Evolutionary conservation across 2,113 vertebrate genomes (phyloP), one percentile per base, ranked within the genome.

Genomic region (Tichodroma muraria): DNA sequence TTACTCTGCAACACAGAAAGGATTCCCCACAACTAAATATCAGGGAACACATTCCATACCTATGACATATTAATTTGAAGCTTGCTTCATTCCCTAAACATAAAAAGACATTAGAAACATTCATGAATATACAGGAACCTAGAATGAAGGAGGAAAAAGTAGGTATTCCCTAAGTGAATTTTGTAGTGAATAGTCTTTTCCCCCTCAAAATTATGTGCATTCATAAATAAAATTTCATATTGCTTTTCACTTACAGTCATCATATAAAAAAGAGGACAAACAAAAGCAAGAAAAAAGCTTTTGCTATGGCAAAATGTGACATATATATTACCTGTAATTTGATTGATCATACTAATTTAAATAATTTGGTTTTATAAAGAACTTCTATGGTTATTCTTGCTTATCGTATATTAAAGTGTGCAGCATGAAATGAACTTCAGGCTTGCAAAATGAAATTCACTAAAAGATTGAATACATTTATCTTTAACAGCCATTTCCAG

Each of bases 21-120:
- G 88, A 95, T 97, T 97, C 88, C 81, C 93, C 84, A 91, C 71
- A 92, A 91, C 75, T 83, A 89, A 95, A 92, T 90, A 91, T 91
- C 87, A 94, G 85, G 65, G 86, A 93, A 85, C 87, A 92, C 96
- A 97, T 97, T 97, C 97, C 95, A 96, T 89, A 88, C 69, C 96
- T 93, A 95, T 94, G 93, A 96, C 93, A 90, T 81, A 96, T 82
- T 86, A 94, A 94, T 94, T 86, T 91, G 78, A 96, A 94, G 53
- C 49, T 75, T 78, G 63, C 77, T 93, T 91, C 80, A 89, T 94
- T 95, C 94, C 44, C 57, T 2, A 25, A 96, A 91, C 80, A 93
- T 92, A 95, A 95, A 93, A 93, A 90, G 57, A 92, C 47, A 97
- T 95, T 95, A 94, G 91, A 96, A 97, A 97, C 93, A 96, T 66